Evolutionary conservation across 64 coral and sea anemone species (phyloP).

Genomic region (Stichodactyla helianthus): DNA sequence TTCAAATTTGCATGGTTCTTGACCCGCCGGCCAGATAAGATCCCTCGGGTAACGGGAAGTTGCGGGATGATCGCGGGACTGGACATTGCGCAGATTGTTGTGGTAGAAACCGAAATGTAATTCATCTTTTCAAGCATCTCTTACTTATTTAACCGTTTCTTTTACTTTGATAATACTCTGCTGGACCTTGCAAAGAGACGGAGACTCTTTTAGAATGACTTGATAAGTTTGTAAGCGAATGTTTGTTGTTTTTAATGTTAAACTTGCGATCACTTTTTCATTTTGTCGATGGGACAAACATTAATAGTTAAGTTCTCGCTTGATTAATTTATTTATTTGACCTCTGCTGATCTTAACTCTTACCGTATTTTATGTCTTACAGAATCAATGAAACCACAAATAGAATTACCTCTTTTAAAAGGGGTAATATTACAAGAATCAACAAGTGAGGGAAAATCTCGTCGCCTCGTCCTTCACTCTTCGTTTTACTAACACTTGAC

Average conservation of each 20-base stretch:
- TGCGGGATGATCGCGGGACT: not conserved
- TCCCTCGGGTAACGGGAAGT: not conserved
- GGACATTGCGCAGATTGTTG: not conserved
- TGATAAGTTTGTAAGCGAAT: not conserved
- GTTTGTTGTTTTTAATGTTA: not conserved
- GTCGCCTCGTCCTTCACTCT: not conserved
- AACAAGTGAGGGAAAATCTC: not conserved
- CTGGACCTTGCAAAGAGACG: not conserved
- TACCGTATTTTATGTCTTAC: not conserved
- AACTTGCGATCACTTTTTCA: not conserved
- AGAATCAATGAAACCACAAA: conserved; percentile 8
- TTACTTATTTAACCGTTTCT: not conserved
- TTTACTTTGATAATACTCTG: not conserved
- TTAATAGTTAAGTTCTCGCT: not conserved
- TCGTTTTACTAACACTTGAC: not conserved
- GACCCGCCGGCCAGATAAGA: no score
- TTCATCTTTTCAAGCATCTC: not conserved
- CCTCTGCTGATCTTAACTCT: not conserved
- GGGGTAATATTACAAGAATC: not conserved
- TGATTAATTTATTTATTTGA: conserved; percentile 15
- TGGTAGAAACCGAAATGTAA: not conserved
- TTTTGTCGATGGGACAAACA: not conserved
- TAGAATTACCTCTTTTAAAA: not conserved
- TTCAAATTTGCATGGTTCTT: no score
- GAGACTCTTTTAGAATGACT: not conserved